Percentiles rank a stretch among this genome's conserved stretches.
Conservation (phyloP, 2,888 invertebrate genomes). For the Phyllotreta cruciferae region DNA sequence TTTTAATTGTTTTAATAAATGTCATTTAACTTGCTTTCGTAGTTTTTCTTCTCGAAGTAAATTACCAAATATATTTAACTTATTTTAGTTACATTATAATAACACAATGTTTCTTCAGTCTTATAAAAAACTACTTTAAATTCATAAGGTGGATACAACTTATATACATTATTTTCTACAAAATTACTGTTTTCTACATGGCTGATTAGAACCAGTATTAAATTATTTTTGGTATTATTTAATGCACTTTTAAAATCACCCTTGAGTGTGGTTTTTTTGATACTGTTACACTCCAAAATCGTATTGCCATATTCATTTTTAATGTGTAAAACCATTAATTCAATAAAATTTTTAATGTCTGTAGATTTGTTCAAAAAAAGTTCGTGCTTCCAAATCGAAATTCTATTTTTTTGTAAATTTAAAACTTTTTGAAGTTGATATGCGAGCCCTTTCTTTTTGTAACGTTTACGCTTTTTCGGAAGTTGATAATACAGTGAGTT, state of each 20-base stretch:
- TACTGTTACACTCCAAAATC: constrained; percentile 44
- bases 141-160: constrained; percentile 47
- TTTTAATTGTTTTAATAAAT: no score
- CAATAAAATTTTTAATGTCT: constrained; percentile 26
- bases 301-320: constrained; percentile 48
- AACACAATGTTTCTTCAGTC: constrained; percentile 35
- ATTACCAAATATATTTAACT: neutral
- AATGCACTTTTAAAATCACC: constrained; percentile 2
- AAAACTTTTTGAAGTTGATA: constrained; percentile 59
- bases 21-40: no score
- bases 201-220: constrained; percentile 45
- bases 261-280: constrained; percentile 8
- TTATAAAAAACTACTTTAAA: constrained; percentile 33
- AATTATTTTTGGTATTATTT: constrained; percentile 28
- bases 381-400: constrained; percentile 66
- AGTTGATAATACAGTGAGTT: constrained; percentile 44
- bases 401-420: constrained; percentile 61
- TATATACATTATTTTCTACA: constrained; percentile 39
- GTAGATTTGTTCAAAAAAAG: constrained; percentile 60
- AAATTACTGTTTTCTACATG: constrained; percentile 37
- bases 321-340: constrained; percentile 42
- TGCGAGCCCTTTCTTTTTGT: constrained; percentile 63
- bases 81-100: constrained; percentile 42
- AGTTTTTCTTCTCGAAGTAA: no score
- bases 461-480: constrained; percentile 51